These are phyloP conservation scores for Tilapia sparmanii DNA, from an alignment of 2,113 vertebrate genomes.

Conservation along the genomic window DNA sequence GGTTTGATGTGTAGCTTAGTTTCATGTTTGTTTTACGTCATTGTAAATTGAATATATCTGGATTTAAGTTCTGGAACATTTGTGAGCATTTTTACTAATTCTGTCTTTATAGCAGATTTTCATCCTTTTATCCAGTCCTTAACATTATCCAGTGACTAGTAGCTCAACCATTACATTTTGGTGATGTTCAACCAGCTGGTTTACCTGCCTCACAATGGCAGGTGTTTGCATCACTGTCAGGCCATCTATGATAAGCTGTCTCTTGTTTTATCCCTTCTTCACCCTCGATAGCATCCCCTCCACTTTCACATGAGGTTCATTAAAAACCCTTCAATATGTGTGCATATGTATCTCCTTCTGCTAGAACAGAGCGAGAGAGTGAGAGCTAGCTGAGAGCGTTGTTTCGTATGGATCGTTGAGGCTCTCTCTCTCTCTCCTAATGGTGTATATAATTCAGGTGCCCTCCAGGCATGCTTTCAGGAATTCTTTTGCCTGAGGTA, in stretches of 20 bases:
- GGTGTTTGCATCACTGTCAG: constrained; percentile 3
- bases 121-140: accelerated
- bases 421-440: constrained; percentile 90
- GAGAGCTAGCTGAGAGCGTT: constrained; percentile 67
- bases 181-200: neutral
- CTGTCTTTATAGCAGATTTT: neutral
- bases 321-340: constrained; percentile 60
- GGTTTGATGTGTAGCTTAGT: neutral
- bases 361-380: constrained; percentile 71
- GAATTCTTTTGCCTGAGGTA: constrained; percentile 98
- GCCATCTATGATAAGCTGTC: neutral
- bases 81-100: neutral
- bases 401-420: constrained; percentile 91
- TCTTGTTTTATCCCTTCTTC: constrained; percentile 36
- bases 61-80: neutral
- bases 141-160: neutral
- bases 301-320: constrained; percentile 45
- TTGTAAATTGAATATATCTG: neutral
- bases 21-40: neutral
- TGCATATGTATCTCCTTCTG: constrained; percentile 65
- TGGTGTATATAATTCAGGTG: constrained; percentile 99
- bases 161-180: neutral
- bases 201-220: constrained; percentile 2
- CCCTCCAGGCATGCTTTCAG: constrained; percentile 99
- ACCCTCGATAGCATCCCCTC: constrained; percentile 6